phyloP scores from a whole-genome alignment of 2,113 vertebrate species.

The Petroica traversi region DNA sequence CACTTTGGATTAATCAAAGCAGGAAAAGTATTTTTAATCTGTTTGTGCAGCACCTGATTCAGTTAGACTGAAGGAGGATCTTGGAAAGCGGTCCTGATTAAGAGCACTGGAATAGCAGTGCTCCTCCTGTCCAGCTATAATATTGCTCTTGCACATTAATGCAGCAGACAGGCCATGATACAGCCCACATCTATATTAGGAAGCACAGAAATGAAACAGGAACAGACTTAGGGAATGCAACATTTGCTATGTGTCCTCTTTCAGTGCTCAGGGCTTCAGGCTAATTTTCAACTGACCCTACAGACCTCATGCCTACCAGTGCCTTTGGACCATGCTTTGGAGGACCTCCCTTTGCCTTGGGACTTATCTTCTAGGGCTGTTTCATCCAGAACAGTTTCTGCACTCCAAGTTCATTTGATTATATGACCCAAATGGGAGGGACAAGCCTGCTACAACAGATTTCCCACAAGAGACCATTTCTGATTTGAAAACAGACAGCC shows the following conservation, averaged over 20 bases:
- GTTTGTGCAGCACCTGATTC: not conserved
- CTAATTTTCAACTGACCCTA: not conserved
- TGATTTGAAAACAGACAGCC: not conserved
- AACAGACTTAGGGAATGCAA: not conserved
- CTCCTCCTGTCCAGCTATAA: not conserved
- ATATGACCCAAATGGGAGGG: not conserved
- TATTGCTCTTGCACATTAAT: not conserved
- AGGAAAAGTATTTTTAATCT: not conserved
- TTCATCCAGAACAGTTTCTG: not conserved
- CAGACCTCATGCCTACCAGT: not conserved
- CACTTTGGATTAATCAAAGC: not conserved
- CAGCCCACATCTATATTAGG: not conserved
- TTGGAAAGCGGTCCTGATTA: not conserved
- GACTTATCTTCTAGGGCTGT: not conserved
- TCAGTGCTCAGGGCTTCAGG: not conserved
- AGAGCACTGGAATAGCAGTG: not conserved
- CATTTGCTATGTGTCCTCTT: fast-evolving
- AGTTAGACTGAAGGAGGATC: not conserved
- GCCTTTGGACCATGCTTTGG: not conserved
- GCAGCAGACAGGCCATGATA: fast-evolving
- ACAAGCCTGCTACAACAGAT: not conserved
- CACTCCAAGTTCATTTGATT: not conserved
- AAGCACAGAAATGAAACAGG: not conserved
- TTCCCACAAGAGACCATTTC: not conserved
- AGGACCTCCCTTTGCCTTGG: not conserved